These are phyloP conservation scores for Heteractis magnifica DNA, from an alignment of 92 coral and sea anemone species.

Conservation along the genomic window DNA sequence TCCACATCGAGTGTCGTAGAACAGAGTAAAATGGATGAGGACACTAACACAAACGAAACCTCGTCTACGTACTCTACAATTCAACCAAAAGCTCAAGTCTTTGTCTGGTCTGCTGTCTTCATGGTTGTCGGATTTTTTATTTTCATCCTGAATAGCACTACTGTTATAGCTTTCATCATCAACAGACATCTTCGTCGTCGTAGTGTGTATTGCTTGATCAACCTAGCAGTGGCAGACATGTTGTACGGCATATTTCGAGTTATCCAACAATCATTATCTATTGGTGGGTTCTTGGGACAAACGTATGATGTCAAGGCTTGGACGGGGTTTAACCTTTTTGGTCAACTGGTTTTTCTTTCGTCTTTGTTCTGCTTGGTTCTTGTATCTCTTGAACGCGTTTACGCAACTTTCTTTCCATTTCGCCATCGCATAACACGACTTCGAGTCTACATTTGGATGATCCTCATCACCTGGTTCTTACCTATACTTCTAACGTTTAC, in stretches of 20 bases:
- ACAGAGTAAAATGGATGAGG: background rate
- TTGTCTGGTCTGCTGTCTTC: background rate
- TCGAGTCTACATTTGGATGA: conserved; percentile 10
- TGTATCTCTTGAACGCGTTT: conserved; percentile 42
- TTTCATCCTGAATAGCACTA: conserved; percentile 15
- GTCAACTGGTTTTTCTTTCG: conserved; percentile 4
- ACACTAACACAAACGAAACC: background rate
- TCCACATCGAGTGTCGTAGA: too few relatives aligned
- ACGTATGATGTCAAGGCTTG: background rate
- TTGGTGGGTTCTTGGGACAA: background rate
- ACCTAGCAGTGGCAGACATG: conserved; percentile 26
- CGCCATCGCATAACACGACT: background rate
- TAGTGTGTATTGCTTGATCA: conserved; percentile 24
- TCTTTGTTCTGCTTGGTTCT: conserved; percentile 33
- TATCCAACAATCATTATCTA: background rate
- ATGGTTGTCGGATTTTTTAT: conserved; percentile 2
- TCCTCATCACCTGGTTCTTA: conserved; percentile 22
- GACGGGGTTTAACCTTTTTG: background rate
- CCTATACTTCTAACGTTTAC: conserved; percentile 5
- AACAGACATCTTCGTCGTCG: conserved; percentile 33
- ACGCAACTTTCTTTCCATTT: conserved; percentile 25
- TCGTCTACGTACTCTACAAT: background rate
- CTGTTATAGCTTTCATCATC: conserved; percentile 5
- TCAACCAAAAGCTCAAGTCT: background rate
- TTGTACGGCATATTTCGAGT: conserved; percentile 10